Evolutionary conservation across 2,888 invertebrate genomes (phyloP).

Genomic region (Syrphus vitripennis): DNA sequence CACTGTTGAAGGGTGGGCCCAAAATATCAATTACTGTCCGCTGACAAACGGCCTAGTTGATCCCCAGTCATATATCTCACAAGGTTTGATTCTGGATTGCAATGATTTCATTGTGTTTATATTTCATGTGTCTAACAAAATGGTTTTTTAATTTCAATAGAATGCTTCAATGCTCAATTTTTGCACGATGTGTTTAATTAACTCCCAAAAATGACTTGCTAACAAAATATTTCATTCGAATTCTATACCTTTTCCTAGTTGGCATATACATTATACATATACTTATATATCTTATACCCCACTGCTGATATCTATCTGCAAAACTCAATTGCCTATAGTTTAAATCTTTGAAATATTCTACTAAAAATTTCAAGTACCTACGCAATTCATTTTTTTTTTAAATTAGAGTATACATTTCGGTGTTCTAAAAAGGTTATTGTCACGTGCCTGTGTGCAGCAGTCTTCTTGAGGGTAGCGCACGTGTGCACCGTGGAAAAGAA

Average conservation of each 20-base stretch:
- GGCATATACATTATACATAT: background rate
- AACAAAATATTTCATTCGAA: background rate
- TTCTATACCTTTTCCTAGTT: background rate
- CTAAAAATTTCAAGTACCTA: background rate
- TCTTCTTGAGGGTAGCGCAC: background rate
- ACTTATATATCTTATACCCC: background rate
- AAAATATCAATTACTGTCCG: no score
- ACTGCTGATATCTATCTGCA: background rate
- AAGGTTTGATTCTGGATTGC: no score
- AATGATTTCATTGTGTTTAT: no score
- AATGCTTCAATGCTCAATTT: background rate
- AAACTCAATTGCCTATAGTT: background rate
- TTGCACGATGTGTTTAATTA: background rate
- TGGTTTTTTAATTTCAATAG: background rate
- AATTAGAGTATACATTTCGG: background rate
- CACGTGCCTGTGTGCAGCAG: background rate
- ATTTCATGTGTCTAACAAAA: no score
- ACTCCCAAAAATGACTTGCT: background rate
- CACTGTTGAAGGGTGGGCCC: no score
- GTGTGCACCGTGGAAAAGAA: background rate
- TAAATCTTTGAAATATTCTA: background rate
- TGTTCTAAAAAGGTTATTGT: background rate
- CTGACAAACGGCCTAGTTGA: no score
- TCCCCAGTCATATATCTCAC: no score
- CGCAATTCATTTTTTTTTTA: background rate